Base-by-base conservation (phyloP, 2,888 invertebrate species). In the Phorcus lineatus region DNA sequence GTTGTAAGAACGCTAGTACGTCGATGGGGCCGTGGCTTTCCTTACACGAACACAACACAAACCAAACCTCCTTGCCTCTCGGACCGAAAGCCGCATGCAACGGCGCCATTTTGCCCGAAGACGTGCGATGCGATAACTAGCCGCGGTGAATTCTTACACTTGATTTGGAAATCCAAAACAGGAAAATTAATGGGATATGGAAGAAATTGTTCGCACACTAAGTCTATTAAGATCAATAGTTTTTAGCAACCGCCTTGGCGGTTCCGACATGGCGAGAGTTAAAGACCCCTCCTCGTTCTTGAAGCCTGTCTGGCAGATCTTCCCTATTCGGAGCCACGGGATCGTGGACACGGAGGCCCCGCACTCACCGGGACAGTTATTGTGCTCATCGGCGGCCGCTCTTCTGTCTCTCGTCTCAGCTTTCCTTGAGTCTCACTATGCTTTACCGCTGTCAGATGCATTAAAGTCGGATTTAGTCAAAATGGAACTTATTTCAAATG, bases 61-160 rank as follows among this genome's bases (percentile, higher is more conserved):
- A 62, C 62, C 28, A 62, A 28, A 62, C 62, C 28, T 17, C 16
- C 28, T 62, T 62, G 47, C 47, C 24, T 62, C 62, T 62, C 24
- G 28, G 24, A 62, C 62, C 62, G 62, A 62, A 28, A 62, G 28
- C 47, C 28, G 62, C 62, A 28, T 62, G 62, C 62, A 62, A 24
- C 62, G 62, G 62, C 62, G 62, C 62, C 62, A 62, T 62, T 62
- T 62, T 62, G 62, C 62, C 62, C 62, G 62, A 62, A 62, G 62
- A n/a, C 62, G 62, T 62, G 62, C 62, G 62, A 28, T 62, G 62
- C 62, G 28, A 24, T 28, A 28, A 28, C 62, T 24, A 17, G 62
- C 28, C 62, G 62, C 62, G 62, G 62, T n/a, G 28, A 24, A 24
- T 24, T 24, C 62, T 62, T 62, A 62, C 62, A 62, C 62, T 62